A percentile compares a stretch with the other conserved stretches of the same genome.
Conservation (phyloP, 2,113 vertebrate genomes). For the Apeltes quadracus region DNA sequence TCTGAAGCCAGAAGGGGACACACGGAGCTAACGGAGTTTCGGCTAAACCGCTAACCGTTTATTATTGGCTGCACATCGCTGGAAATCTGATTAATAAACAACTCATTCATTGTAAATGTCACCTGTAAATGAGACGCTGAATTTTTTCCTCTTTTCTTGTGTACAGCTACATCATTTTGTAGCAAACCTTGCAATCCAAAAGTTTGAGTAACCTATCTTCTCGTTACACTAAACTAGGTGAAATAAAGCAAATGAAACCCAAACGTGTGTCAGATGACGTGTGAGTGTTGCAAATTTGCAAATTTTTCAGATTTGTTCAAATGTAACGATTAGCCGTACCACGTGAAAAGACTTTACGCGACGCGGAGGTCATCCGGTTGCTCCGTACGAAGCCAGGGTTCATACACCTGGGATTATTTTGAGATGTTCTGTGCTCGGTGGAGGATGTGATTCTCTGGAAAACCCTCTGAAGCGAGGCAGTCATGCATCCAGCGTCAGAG, state of each 20-base stretch:
- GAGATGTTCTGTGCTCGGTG: background rate
- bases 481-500: conserved; percentile 1
- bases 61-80: too few relatives aligned
- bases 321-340: background rate
- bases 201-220: too few relatives aligned
- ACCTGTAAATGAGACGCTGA: background rate
- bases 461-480: background rate
- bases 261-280: too few relatives aligned
- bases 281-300: background rate
- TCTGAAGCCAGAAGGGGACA: background rate
- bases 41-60: background rate
- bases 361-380: background rate
- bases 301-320: background rate
- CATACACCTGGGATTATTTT: background rate
- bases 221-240: background rate
- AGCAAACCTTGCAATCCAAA: background rate
- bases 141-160: too few relatives aligned
- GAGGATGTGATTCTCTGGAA: background rate
- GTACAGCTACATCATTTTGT: background rate
- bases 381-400: background rate
- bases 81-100: too few relatives aligned
- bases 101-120: too few relatives aligned
- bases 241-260: background rate
- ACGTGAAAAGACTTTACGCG: background rate
- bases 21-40: background rate